These are phyloP conservation scores for Ploceus nigricollis DNA, from an alignment of 2,113 vertebrate genomes.

Conservation along the genomic window DNA sequence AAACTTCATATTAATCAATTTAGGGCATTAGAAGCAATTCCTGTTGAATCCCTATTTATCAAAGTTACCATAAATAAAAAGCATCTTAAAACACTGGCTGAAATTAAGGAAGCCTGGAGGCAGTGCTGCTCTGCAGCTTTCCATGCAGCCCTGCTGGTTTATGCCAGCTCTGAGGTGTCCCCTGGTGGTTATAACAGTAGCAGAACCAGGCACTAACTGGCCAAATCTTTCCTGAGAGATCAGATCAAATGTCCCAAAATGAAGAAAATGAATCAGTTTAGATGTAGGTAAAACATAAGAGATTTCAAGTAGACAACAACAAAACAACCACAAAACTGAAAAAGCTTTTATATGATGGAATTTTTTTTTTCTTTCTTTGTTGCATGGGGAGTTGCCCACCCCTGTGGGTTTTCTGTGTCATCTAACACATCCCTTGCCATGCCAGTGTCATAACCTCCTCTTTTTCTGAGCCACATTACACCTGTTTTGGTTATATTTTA, in stretches of 20 bases:
- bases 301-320: background rate
- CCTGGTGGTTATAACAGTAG: background rate
- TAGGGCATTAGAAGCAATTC: background rate
- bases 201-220: background rate
- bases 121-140: background rate
- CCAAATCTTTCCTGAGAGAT: background rate
- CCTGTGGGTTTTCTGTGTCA: background rate
- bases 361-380: background rate
- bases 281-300: background rate
- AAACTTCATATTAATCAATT: background rate
- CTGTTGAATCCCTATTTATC: background rate
- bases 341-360: background rate
- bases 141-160: accelerated
- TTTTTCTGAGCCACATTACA: background rate
- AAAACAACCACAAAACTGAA: background rate
- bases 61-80: background rate
- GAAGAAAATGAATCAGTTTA: background rate
- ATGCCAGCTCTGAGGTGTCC: background rate
- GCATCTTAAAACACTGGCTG: background rate
- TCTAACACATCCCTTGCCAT: background rate
- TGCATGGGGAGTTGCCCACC: background rate
- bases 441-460: background rate
- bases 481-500: background rate
- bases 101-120: background rate
- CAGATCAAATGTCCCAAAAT: background rate